Evolutionary conservation across 2,113 vertebrate species (phyloP).

Genomic region (Sinocyclocheilus grahami): DNA sequence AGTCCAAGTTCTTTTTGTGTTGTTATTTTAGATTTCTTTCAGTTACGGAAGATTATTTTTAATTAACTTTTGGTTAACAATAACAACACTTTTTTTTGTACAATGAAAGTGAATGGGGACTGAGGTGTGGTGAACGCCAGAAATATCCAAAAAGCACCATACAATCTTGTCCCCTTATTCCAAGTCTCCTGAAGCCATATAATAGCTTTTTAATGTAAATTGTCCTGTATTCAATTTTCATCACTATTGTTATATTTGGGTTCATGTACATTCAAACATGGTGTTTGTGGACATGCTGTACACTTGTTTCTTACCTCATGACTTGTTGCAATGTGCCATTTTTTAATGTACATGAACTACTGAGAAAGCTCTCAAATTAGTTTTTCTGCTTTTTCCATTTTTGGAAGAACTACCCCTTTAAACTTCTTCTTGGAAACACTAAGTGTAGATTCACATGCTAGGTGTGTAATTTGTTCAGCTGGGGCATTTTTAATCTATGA

Average conservation of each 20-base stretch:
- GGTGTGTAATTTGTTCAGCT: background rate
- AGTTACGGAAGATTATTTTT: no score
- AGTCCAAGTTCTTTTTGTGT: no score
- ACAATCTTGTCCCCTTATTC: background rate
- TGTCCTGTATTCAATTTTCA: background rate
- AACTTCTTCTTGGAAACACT: background rate
- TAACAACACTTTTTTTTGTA: background rate
- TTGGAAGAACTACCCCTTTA: background rate
- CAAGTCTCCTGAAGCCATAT: background rate
- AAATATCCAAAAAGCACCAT: background rate
- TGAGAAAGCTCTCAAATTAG: background rate
- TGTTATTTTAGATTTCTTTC: no score
- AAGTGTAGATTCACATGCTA: background rate
- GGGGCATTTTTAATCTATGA: background rate
- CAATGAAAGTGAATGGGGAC: background rate
- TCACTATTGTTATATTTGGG: background rate
- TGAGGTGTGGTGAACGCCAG: background rate
- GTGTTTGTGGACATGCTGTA: no score
- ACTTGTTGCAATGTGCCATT: no score
- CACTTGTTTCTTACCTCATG: no score
- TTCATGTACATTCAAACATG: no score
- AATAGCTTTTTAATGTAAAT: background rate
- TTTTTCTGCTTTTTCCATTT: background rate
- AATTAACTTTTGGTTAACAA: background rate
- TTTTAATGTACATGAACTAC: no score